Percentiles rank a stretch among this genome's conserved stretches.
phyloP scores from a whole-genome alignment of 2,797 vertebrate species.

The Pitangus sulphuratus region DNA sequence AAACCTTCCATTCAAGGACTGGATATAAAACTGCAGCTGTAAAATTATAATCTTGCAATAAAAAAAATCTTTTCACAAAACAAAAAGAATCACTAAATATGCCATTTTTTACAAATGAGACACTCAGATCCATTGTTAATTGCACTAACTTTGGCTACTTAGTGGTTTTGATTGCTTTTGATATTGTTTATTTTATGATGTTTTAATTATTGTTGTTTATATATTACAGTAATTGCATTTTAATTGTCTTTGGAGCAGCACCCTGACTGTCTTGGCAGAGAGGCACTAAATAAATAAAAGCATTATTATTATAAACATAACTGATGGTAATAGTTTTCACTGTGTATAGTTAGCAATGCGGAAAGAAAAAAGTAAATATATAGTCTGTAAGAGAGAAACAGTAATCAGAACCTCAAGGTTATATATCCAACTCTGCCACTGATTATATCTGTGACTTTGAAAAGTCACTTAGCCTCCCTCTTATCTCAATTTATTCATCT shows the following conservation, averaged over 20 bases:
- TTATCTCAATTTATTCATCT: conserved; percentile 68
- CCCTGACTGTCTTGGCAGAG: conserved; percentile 39
- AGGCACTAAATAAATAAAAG: conserved; percentile 66
- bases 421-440: conserved; percentile 3
- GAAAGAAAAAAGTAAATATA: not conserved
- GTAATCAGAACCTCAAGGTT: conserved; percentile 34
- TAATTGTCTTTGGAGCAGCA: conserved; percentile 65
- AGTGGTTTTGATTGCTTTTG: conserved; percentile 43
- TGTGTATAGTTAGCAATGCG: not conserved
- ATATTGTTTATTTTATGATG: conserved; percentile 58
- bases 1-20: not conserved
- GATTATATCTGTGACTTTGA: conserved; percentile 50
- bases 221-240: conserved; percentile 72
- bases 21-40: not conserved
- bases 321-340: conserved; percentile 9
- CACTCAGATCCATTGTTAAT: conserved; percentile 55
- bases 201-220: conserved; percentile 60
- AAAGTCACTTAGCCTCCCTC: conserved; percentile 46
- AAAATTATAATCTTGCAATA: not conserved
- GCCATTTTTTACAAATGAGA: conserved; percentile 27
- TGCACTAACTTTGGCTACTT: conserved; percentile 38
- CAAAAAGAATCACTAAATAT: not conserved
- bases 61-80: not conserved
- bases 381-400: not conserved
- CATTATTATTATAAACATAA: conserved; percentile 65